Evolutionary conservation across 2,113 vertebrate genomes (phyloP).

Genomic region (Hippocampus comes): DNA sequence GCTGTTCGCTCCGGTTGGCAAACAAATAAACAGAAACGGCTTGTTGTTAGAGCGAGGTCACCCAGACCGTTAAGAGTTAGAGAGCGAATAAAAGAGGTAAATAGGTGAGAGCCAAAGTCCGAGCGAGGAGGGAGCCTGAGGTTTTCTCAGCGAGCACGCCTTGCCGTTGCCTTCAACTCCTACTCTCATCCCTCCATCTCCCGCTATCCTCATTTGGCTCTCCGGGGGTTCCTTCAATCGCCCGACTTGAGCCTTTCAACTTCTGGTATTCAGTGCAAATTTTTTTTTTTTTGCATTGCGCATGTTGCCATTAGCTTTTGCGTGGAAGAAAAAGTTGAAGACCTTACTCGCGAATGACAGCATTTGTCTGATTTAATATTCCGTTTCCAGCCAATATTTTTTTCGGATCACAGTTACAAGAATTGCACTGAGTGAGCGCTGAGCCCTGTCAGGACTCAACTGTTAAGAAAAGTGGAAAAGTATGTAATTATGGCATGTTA

Average conservation of each 20-base stretch:
- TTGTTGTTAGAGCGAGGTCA: constrained; percentile 31
- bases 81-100: constrained; percentile 36
- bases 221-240: not conserved
- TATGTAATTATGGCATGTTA: not conserved
- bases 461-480: not conserved
- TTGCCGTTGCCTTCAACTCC: constrained; percentile 20
- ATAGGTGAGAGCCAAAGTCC: constrained; percentile 25
- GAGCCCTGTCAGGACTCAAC: not conserved
- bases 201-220: not conserved
- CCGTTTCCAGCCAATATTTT: not conserved
- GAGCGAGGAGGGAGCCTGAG: constrained; percentile 12
- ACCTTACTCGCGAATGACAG: too few relatives aligned
- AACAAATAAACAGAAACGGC: constrained; percentile 32
- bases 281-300: not conserved
- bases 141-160: constrained; percentile 25
- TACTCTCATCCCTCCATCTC: not conserved
- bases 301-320: not conserved
- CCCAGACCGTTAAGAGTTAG: constrained; percentile 18
- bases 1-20: constrained; percentile 26
- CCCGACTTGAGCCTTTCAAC: not conserved
- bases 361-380: not conserved
- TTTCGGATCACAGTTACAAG: not conserved
- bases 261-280: not conserved
- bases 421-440: not conserved
- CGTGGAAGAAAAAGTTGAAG: not conserved